phyloP scores from a whole-genome alignment of 2,113 vertebrate genomes.

The Genyomyrus donnyi region DNA sequence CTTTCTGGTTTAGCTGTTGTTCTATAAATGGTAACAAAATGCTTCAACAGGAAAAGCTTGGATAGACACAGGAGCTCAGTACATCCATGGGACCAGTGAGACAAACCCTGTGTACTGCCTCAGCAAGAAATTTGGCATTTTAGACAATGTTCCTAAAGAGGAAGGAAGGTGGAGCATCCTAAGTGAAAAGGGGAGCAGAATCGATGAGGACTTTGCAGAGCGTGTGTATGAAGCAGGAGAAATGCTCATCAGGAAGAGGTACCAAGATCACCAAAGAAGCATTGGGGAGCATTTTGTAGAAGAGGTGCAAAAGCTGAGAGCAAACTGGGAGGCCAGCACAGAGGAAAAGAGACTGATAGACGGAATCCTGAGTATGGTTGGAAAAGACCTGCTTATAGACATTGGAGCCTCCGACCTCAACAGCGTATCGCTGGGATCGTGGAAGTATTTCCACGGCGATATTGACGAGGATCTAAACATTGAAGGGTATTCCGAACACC shows the following conservation, averaged over 20 bases:
- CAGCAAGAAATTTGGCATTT: slow-evolving; percentile 25
- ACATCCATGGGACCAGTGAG: slow-evolving; percentile 35
- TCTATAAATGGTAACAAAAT: not conserved
- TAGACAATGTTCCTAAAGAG: slow-evolving; percentile 25
- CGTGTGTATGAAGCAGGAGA: slow-evolving; percentile 23
- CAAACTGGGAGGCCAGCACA: not conserved
- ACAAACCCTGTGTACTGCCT: slow-evolving; percentile 38
- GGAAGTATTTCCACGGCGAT: slow-evolving; percentile 22
- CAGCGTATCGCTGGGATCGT: slow-evolving; percentile 30
- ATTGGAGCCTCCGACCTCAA: slow-evolving; percentile 28
- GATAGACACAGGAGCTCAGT: slow-evolving; percentile 39
- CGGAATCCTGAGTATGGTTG: slow-evolving; percentile 32
- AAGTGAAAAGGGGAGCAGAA: slow-evolving; percentile 19
- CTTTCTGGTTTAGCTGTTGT: not conserved
- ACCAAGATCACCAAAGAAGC: slow-evolving; percentile 17
- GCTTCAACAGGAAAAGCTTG: slow-evolving; percentile 26
- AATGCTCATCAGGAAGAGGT: not conserved
- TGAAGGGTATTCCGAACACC: slow-evolving; percentile 25
- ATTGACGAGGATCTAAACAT: slow-evolving; percentile 31
- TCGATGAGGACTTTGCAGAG: slow-evolving; percentile 15
- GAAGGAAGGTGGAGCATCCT: slow-evolving; percentile 17
- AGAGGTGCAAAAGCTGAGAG: slow-evolving; percentile 15
- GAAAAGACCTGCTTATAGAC: slow-evolving; percentile 29
- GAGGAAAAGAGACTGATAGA: slow-evolving; percentile 11
- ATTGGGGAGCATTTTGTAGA: slow-evolving; percentile 30